Percentiles rank a stretch among this genome's conserved stretches.
Evolutionary conservation across 2,113 vertebrate species (phyloP).

Genomic region (Ciconia boyciana): DNA sequence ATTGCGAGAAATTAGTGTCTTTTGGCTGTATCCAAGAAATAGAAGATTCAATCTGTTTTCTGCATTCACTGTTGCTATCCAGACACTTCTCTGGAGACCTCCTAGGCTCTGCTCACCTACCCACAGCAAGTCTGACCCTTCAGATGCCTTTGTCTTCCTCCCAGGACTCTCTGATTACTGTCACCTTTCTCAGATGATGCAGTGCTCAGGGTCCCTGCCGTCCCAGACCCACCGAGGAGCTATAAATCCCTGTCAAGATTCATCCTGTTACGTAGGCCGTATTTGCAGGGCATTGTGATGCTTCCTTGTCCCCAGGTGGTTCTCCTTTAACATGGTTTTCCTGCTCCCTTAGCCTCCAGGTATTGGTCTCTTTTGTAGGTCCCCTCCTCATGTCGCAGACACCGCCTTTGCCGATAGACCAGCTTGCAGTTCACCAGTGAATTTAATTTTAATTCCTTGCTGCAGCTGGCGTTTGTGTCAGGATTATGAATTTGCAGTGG

Average conservation of each 20-base stretch:
- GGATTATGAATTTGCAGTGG: slow-evolving; percentile 32
- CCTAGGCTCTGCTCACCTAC: background rate
- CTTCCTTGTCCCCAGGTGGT: background rate
- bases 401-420: background rate
- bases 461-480: slow-evolving; percentile 32
- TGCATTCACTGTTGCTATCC: background rate
- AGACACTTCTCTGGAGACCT: background rate
- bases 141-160: background rate
- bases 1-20: background rate
- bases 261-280: background rate
- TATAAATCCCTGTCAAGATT: background rate
- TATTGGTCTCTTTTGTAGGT: background rate
- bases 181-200: background rate
- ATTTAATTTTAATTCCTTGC: slow-evolving; percentile 30
- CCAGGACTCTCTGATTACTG: background rate
- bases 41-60: background rate
- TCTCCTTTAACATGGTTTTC: background rate
- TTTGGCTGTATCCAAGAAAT: background rate
- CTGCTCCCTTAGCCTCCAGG: background rate
- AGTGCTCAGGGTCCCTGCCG: background rate
- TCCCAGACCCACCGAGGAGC: background rate
- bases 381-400: background rate
- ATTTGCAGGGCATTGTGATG: background rate
- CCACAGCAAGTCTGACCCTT: background rate
- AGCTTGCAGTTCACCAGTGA: background rate